These are phyloP conservation scores for Rhingia campestris DNA, from an alignment of 2,888 invertebrate genomes.

Conservation along the genomic window DNA sequence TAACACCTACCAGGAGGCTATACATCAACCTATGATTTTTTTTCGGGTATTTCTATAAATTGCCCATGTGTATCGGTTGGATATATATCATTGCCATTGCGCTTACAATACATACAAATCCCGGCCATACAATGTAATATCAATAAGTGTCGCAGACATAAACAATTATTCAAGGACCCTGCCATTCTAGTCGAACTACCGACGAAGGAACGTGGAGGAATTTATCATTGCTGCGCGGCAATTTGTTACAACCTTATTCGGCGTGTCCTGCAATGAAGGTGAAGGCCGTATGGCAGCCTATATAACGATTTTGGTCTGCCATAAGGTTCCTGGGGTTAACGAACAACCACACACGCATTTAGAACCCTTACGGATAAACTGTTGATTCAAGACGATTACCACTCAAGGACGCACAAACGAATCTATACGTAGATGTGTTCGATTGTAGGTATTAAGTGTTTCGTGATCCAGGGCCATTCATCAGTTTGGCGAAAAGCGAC, in stretches of 20 bases:
- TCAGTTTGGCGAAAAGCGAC: slow-evolving; percentile 52
- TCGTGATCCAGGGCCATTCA: slow-evolving; percentile 66
- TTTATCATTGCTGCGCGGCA: slow-evolving; percentile 60
- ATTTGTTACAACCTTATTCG: slow-evolving; percentile 36
- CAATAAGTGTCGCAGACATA: slow-evolving; percentile 65
- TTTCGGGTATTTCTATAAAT: slow-evolving; percentile 64
- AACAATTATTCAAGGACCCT: slow-evolving; percentile 54
- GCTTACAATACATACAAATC: slow-evolving; percentile 69
- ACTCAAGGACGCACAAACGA: slow-evolving; percentile 56
- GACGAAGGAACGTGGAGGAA: slow-evolving; percentile 9
- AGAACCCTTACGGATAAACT: slow-evolving; percentile 29
- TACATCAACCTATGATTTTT: slow-evolving; percentile 65
- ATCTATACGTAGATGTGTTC: slow-evolving; percentile 10
- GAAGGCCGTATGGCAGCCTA: slow-evolving; percentile 11
- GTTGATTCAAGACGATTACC: slow-evolving; percentile 66
- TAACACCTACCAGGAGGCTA: slow-evolving; percentile 37
- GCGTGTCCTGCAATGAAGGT: neutral
- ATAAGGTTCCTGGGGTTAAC: neutral
- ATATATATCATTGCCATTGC: slow-evolving; percentile 23
- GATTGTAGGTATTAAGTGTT: slow-evolving; percentile 58
- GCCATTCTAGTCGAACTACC: neutral
- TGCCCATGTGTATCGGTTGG: slow-evolving; percentile 37
- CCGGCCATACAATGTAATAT: slow-evolving; percentile 64
- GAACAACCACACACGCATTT: neutral
- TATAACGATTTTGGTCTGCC: slow-evolving; percentile 20